Percentiles rank a stretch among this genome's conserved stretches.
phyloP scores from a whole-genome alignment of 2,888 invertebrate genomes.

The Chesias legatella region DNA sequence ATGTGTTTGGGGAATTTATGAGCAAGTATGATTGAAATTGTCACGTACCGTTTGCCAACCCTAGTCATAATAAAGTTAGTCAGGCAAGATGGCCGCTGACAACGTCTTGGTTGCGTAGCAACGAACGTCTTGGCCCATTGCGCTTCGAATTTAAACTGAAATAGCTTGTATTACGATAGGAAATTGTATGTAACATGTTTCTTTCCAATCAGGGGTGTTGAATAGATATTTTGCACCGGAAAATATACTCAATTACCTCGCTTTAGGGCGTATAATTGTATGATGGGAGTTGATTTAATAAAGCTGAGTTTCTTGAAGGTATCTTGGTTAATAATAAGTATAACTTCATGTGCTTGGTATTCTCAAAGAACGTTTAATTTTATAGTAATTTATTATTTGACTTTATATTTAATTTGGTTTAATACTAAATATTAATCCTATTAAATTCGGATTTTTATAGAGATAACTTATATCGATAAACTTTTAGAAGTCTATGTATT shows the following conservation, averaged over 20 bases:
- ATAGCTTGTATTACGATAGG: conserved; percentile 27
- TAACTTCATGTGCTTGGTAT: too few relatives aligned
- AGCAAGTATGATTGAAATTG: conserved; percentile 26
- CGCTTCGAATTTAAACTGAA: conserved; percentile 36
- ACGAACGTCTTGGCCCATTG: conserved; percentile 50
- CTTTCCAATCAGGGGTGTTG: conserved; percentile 25
- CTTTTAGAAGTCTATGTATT: too few relatives aligned
- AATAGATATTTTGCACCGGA: conserved; percentile 20
- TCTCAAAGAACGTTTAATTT: too few relatives aligned
- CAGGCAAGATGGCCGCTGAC: conserved; percentile 52
- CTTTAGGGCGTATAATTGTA: conserved; percentile 24
- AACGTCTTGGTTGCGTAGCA: conserved; percentile 55
- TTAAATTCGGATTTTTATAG: too few relatives aligned
- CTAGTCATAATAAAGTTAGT: conserved; percentile 55
- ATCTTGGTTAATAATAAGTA: conserved; percentile 9
- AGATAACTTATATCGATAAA: too few relatives aligned
- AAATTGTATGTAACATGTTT: conserved; percentile 22
- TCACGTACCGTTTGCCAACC: conserved; percentile 50
- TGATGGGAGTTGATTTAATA: conserved; percentile 23
- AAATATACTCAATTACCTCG: conserved; percentile 28
- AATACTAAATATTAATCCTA: too few relatives aligned
- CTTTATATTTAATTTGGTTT: too few relatives aligned
- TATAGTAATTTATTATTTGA: too few relatives aligned
- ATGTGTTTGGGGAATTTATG: background rate
- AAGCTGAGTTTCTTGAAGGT: conserved; percentile 14